Percentiles rank a stretch among this genome's conserved stretches.
Conservation (phyloP, 2,888 invertebrate species). For the Tyria jacobaeae region DNA sequence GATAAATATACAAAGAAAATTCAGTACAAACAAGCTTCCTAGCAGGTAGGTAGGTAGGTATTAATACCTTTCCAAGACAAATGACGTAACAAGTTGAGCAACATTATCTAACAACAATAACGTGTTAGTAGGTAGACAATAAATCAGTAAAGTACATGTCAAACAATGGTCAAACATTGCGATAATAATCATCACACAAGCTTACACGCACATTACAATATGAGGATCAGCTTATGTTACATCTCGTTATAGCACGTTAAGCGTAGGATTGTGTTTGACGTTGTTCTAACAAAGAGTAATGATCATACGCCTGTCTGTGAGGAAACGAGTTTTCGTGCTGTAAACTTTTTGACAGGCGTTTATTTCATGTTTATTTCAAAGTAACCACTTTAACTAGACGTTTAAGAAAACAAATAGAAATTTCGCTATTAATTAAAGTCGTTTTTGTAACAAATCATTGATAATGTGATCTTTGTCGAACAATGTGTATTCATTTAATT, state of each 20-base stretch:
- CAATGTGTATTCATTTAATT: no score
- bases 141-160: neutral
- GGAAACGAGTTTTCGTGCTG: slow-evolving; percentile 45
- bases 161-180: slow-evolving; percentile 9
- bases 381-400: no score
- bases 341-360: slow-evolving; percentile 33
- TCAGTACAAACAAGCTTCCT: neutral
- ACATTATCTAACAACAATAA: neutral
- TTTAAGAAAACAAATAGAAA: neutral
- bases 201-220: slow-evolving; percentile 8
- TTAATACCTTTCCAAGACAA: neutral
- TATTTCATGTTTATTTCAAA: no score
- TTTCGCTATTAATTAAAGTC: no score
- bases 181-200: slow-evolving; percentile 17
- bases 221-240: slow-evolving; percentile 10
- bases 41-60: no score
- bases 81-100: neutral
- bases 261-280: slow-evolving; percentile 38
- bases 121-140: neutral
- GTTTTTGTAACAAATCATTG: no score
- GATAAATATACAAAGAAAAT: neutral
- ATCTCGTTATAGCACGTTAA: slow-evolving; percentile 40
- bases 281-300: slow-evolving; percentile 29
- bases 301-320: slow-evolving; percentile 48
- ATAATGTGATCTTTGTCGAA: no score